Conservation (phyloP, 2,888 invertebrate genomes). For the Tipula vernalis region DNA sequence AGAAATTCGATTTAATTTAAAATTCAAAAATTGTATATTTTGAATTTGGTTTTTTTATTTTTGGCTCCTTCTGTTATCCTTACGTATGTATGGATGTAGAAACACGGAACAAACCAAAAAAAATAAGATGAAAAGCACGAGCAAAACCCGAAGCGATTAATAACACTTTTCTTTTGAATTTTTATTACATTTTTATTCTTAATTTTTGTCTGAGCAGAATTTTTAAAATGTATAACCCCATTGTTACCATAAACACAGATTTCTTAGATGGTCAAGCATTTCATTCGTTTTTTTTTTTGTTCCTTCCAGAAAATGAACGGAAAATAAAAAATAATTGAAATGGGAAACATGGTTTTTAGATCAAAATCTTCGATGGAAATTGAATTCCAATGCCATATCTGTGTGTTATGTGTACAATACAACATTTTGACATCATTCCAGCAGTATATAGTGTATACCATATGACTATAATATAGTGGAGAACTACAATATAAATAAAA, state of each 20-base stretch:
- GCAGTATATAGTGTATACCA: neutral
- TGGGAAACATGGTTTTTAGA: neutral
- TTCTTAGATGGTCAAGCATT: neutral
- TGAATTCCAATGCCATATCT: neutral
- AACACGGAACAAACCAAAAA: neutral
- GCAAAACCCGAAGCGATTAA: neutral
- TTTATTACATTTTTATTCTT: neutral
- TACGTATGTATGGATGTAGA: neutral
- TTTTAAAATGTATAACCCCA: neutral
- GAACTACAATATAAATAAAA: neutral
- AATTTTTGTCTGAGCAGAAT: neutral
- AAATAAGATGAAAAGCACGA: neutral
- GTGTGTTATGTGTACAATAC: neutral
- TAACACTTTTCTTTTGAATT: neutral
- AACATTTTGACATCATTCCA: neutral
- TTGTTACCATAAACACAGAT: conserved; percentile 4
- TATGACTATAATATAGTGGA: neutral
- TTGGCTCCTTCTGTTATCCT: neutral
- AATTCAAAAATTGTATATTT: conserved; percentile 4
- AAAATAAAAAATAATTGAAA: neutral
- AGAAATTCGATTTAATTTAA: neutral
- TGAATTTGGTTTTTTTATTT: neutral
- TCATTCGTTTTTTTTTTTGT: neutral
- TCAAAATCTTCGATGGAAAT: neutral
- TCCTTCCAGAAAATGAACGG: neutral